phyloP scores from a whole-genome alignment of 37 sponge, comb jelly and placozoan species.

The Chondrosia reniformis region DNA sequence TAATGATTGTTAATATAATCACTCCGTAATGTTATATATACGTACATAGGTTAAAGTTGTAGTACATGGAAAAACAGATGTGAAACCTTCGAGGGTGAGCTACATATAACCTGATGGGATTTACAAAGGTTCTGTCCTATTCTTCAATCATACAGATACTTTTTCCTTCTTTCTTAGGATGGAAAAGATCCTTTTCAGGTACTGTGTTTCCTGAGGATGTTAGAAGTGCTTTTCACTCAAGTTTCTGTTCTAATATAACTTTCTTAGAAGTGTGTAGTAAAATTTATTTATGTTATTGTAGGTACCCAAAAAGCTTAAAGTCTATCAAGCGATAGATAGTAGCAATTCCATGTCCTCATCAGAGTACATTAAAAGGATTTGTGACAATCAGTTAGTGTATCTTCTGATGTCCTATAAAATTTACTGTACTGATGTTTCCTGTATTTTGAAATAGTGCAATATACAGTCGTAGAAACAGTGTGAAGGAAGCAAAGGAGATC shows the following conservation, averaged over 20 bases:
- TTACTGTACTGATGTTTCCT: no score
- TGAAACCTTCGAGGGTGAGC: slow-evolving; percentile 42
- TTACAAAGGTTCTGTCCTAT: neutral
- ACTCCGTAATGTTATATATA: neutral
- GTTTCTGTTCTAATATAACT: neutral
- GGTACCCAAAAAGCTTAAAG: slow-evolving; percentile 65
- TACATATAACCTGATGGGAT: neutral
- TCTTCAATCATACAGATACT: neutral
- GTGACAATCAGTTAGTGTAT: slow-evolving; percentile 54
- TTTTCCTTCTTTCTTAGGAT: slow-evolving; percentile 29
- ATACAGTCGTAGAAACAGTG: no score
- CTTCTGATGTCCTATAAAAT: no score
- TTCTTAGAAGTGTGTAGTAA: no score
- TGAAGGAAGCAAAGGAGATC: no score
- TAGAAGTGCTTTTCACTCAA: neutral
- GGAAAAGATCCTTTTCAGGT: slow-evolving; percentile 77
- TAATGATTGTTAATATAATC: neutral
- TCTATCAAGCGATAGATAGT: slow-evolving; percentile 74
- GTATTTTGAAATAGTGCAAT: no score
- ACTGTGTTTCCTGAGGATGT: neutral
- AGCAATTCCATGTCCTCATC: slow-evolving; percentile 62
- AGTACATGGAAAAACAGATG: slow-evolving; percentile 68
- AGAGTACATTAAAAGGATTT: slow-evolving; percentile 59
- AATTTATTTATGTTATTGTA: slow-evolving; percentile 11
- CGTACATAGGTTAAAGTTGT: slow-evolving; percentile 58